These are phyloP conservation scores for Oryzias javanicus DNA, from an alignment of 2,113 vertebrate species.

Conservation along the genomic window DNA sequence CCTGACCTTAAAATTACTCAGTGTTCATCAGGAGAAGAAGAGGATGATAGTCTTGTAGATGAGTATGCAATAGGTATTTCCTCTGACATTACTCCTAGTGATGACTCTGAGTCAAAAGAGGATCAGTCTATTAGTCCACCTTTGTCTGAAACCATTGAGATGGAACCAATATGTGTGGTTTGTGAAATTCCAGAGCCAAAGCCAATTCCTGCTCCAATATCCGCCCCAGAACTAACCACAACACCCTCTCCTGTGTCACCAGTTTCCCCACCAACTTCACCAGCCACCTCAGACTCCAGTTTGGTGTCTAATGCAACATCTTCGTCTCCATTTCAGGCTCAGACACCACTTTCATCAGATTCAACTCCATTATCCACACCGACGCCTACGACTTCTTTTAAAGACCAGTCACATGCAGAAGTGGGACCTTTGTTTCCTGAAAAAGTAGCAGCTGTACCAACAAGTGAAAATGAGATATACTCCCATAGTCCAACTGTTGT, in stretches of 20 bases:
- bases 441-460: constrained; percentile 8
- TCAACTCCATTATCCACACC: constrained; percentile 68
- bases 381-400: constrained; percentile 57
- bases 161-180: constrained; percentile 82
- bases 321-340: constrained; percentile 61
- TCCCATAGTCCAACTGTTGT: constrained; percentile 31
- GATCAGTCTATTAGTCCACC: constrained; percentile 67
- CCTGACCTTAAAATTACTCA: constrained; percentile 98
- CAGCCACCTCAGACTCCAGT: constrained; percentile 67
- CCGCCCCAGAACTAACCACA: constrained; percentile 63
- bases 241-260: constrained; percentile 69
- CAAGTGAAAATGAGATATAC: constrained; percentile 2
- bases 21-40: constrained; percentile 92
- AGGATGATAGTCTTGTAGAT: constrained; percentile 86
- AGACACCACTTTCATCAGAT: constrained; percentile 67
- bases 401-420: constrained; percentile 37
- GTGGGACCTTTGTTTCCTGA: constrained; percentile 10
- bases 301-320: constrained; percentile 67
- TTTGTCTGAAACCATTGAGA: constrained; percentile 78
- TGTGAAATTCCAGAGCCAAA: constrained; percentile 83
- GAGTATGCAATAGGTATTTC: constrained; percentile 80
- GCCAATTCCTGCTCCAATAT: constrained; percentile 75
- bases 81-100: constrained; percentile 83
- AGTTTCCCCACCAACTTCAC: constrained; percentile 64
- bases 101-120: constrained; percentile 80